Base-by-base conservation (phyloP, 2,113 vertebrate species). In the Zootoca vivipara region DNA sequence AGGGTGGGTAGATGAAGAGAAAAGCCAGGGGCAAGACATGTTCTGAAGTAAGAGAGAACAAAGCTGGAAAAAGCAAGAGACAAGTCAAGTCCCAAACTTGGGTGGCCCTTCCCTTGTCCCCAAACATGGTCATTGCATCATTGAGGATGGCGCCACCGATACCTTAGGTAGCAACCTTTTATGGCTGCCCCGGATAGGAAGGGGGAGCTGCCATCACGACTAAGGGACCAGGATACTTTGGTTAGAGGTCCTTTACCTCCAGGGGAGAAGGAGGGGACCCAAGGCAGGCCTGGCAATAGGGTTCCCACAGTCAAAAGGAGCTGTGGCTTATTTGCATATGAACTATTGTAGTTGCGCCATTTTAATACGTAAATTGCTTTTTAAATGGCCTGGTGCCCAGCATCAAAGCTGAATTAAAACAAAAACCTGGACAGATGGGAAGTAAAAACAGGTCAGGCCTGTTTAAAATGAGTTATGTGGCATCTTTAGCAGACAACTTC, bases 31-130 rank as follows among this genome's bases (percentile, higher is more conserved):
- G 40, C 40, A 88, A 83, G 42, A 52, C 52, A n/a, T 78, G 64
- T 83, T 88, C 73, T 56, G 72, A 78, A 78, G 85, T 67, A 86
- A 77, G 24, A 67, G 12, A 77, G 30, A 35, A 88, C 87, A 78
- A 65, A 56, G 10, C 81, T 83, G 62, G 62, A 83, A 78, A 83
- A 83, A 28, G 40, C 62, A 88, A 77, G 28, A 69, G 33, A 62
- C 22, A 46, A 42, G 65, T 13, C 42, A 83, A 38, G 26, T 1
- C 58, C n/a, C 56, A 86, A 35, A 15, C 30, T 22, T 64, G 77
- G 26, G 2, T 77, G 78, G 64, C 7, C 58, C 72, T 33, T 82
- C 22, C 16, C 30, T 22, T 56, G 26, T 46, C 72, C 42, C 62
- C 40, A 7, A 67, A 83, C 62, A 5, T 72, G 33, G 56, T 4